Percentiles rank a stretch among this genome's conserved stretches.
Evolutionary conservation across 2,888 invertebrate species (phyloP).

Genomic region (Andrena haemorrhoa): DNA sequence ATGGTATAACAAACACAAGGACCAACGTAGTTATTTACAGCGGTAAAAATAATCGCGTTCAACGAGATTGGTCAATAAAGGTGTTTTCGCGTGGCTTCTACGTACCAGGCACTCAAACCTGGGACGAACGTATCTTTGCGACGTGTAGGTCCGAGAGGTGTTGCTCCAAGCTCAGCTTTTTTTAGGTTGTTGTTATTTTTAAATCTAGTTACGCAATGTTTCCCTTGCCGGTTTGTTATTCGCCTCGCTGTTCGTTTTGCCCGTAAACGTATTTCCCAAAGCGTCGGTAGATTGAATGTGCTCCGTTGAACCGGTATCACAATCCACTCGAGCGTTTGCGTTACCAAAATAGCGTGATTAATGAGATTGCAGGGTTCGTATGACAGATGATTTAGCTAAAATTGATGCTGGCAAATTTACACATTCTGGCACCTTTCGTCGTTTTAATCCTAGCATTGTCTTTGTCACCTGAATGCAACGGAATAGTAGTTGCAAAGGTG

Average conservation of each 20-base stretch:
- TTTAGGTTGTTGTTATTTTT: conserved; percentile 18
- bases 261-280: conserved; percentile 1
- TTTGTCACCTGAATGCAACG: too few relatives aligned
- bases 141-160: conserved; percentile 18
- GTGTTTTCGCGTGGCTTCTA: conserved; percentile 45
- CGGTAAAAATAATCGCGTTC: conserved; percentile 56
- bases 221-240: background rate
- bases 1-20: conserved; percentile 47
- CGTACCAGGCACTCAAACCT: conserved; percentile 7
- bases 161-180: background rate
- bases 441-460: too few relatives aligned
- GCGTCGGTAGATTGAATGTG: background rate
- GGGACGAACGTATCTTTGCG: conserved; percentile 11
- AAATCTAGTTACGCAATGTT: conserved; percentile 4
- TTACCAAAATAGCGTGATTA: too few relatives aligned
- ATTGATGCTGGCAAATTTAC: too few relatives aligned
- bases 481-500: too few relatives aligned
- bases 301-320: too few relatives aligned
- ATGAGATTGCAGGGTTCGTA: too few relatives aligned
- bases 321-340: too few relatives aligned
- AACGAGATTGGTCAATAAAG: conserved; percentile 64
- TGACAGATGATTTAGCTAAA: too few relatives aligned
- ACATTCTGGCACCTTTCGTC: too few relatives aligned
- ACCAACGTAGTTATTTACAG: conserved; percentile 46
- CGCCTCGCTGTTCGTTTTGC: conserved; percentile 2